These are phyloP conservation scores for Sparus aurata DNA, from an alignment of 2,797 vertebrate species.

Conservation along the genomic window DNA sequence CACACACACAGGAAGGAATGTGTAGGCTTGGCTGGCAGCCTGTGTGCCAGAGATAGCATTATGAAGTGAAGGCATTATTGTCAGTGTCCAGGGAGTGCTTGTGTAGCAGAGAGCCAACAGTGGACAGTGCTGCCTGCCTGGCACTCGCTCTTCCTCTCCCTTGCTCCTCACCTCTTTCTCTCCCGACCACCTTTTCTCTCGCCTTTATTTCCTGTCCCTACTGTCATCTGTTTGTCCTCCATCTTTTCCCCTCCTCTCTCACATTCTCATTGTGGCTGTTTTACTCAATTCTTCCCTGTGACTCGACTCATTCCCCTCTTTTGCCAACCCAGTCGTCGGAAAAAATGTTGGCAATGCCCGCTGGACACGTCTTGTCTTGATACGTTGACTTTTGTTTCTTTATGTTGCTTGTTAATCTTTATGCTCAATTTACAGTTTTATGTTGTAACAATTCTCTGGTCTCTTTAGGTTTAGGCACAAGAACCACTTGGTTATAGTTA, in stretches of 20 bases:
- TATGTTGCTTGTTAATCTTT: too few relatives aligned
- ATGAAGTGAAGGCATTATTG: constrained; percentile 70
- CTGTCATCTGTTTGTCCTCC: constrained; percentile 4
- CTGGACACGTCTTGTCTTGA: too few relatives aligned
- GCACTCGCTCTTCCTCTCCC: constrained; percentile 32
- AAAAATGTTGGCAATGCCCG: too few relatives aligned
- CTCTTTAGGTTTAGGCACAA: too few relatives aligned
- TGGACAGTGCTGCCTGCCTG: constrained; percentile 61
- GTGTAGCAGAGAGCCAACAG: constrained; percentile 61
- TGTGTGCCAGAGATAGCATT: constrained; percentile 66
- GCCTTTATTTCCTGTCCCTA: constrained; percentile 19
- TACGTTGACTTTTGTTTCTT: too few relatives aligned
- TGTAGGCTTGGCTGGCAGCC: constrained; percentile 40
- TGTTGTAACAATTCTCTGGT: too few relatives aligned
- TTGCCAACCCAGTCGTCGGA: neutral
- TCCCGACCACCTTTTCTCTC: neutral
- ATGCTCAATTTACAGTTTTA: too few relatives aligned
- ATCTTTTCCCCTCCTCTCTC: neutral
- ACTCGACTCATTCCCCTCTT: neutral
- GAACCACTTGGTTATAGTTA: too few relatives aligned
- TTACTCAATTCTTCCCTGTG: neutral
- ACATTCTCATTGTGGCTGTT: neutral
- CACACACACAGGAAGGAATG: constrained; percentile 20
- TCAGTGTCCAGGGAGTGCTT: constrained; percentile 67
- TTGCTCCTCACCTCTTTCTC: constrained; percentile 22